Evolutionary conservation across 1,140 invertebrate genomes (phyloP).

Genomic region (Trichomalopsis sarcophagae): DNA sequence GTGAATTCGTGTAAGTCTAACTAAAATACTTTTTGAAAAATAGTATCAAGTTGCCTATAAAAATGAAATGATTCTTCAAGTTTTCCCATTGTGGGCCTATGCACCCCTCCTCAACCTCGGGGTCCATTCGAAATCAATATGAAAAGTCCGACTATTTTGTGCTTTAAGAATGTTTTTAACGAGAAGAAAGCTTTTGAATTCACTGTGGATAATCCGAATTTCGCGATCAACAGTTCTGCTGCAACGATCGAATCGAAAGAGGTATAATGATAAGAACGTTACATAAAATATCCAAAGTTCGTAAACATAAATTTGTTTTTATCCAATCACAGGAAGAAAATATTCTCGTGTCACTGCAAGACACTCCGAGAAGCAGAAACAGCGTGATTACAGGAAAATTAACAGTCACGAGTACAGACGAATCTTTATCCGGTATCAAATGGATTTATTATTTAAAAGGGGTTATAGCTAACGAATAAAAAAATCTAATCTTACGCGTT

Average conservation of each 20-base stretch:
- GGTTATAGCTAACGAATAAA: not conserved
- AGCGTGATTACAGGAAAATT: constrained; percentile 55
- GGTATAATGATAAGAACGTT: constrained; percentile 38
- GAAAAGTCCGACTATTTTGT: constrained; percentile 41
- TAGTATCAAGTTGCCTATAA: not conserved
- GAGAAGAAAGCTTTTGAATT: constrained; percentile 56
- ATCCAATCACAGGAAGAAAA: constrained; percentile 13
- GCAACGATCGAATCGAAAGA: constrained; percentile 53
- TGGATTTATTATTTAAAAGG: constrained; percentile 64
- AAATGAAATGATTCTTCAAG: constrained; percentile 34
- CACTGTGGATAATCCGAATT: constrained; percentile 53
- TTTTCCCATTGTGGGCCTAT: constrained; percentile 57
- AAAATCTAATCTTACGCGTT: not conserved
- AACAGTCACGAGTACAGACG: constrained; percentile 54
- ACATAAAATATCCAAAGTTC: not conserved
- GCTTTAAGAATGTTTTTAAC: constrained; percentile 61
- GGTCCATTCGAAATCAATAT: constrained; percentile 57
- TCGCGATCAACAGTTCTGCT: constrained; percentile 26
- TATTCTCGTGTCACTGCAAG: not conserved
- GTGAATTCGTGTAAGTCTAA: constrained; percentile 56
- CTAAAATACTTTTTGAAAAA: not conserved
- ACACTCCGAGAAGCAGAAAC: not conserved
- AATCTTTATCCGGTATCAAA: constrained; percentile 49
- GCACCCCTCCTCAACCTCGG: constrained; percentile 55
- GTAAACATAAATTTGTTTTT: constrained; percentile 6